Evolutionary conservation across 2,797 vertebrate species (phyloP), one percentile per base, ranked within the genome.

Genomic region (Eospalax fontanierii): DNA sequence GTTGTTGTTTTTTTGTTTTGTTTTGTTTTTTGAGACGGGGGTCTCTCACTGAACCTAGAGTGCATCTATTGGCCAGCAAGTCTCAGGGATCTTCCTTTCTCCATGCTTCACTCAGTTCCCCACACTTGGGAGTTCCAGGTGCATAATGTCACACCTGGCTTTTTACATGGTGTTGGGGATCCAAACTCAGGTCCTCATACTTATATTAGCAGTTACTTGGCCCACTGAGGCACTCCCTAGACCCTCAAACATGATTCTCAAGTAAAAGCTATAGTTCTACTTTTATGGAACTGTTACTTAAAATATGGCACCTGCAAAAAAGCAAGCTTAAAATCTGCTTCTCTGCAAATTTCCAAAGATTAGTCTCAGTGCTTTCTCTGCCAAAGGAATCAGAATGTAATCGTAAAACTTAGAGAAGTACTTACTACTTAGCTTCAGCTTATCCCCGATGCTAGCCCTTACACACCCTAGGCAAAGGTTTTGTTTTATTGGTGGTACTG

Each of bases 251-350:
- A 87, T 38, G 50, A 59, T 66, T 84, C 90, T 91, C 50, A 96
- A 91, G 16, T 93, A 87, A 93, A 40, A 93, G 38, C 12, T 89
- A 71, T 11, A 78, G 46, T 40, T 90, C 50, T 87, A 90, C 63
- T 87, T 93, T 93, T 59, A 78, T n/a, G 33, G 8, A 88, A 46
- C 61, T 89, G 78, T 54, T 43, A 61, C 26, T 88, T 92, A 54
- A 90, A 94, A 71, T 59, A 70, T 40, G 43, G 50, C 18, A 83
- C 11, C 19, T 93, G 35, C 70, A 88, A 74, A 57, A n/a, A 96
- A 92, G 21, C 18, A 89, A 91, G 73, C 63, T 30, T 94, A 81
- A 95, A 92, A 86, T 81, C 33, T 76, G 89, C 28, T 90, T 90
- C 68, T 95, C 24, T 38, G 35, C n/a, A 92, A 71, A 95, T 75